These are phyloP conservation scores for Ceyx melanurus DNA, from an alignment of 2,113 vertebrate genomes.

Conservation along the genomic window DNA sequence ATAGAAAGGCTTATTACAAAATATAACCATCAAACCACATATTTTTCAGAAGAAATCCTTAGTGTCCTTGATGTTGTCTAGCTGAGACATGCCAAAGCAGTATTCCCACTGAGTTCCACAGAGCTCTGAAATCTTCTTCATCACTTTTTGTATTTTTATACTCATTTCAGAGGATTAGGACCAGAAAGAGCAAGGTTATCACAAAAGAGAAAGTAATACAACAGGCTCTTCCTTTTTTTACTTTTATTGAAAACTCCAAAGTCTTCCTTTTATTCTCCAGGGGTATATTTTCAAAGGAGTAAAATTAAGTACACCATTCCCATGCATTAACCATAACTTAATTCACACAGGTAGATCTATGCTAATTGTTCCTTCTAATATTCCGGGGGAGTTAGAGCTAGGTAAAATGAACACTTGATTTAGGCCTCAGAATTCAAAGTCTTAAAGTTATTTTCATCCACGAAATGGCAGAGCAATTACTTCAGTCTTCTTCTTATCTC, in stretches of 20 bases:
- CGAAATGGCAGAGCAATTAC: slow-evolving; percentile 68
- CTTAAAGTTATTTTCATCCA: slow-evolving; percentile 67
- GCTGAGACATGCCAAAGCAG: background rate
- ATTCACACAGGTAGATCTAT: slow-evolving; percentile 44
- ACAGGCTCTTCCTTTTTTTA: background rate
- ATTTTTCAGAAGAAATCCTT: background rate
- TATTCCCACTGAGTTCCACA: background rate
- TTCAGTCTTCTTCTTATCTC: slow-evolving; percentile 54
- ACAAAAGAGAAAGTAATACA: background rate
- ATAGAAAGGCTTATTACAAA: background rate
- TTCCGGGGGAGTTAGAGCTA: slow-evolving; percentile 51
- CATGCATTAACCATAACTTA: slow-evolving; percentile 57
- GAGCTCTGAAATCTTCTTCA: background rate
- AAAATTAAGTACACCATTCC: slow-evolving; percentile 50
- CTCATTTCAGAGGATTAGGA: background rate
- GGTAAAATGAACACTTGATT: slow-evolving; percentile 52
- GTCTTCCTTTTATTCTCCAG: slow-evolving; percentile 47
- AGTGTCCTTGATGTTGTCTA: background rate
- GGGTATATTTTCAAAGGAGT: slow-evolving; percentile 51
- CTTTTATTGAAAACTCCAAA: slow-evolving; percentile 29
- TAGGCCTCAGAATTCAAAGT: slow-evolving; percentile 63
- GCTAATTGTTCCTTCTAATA: slow-evolving; percentile 60
- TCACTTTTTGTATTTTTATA: background rate
- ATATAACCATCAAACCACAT: background rate
- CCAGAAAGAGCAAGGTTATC: background rate